phyloP scores from a whole-genome alignment of 2,797 vertebrate species.

The Podarcis siculus region DNA sequence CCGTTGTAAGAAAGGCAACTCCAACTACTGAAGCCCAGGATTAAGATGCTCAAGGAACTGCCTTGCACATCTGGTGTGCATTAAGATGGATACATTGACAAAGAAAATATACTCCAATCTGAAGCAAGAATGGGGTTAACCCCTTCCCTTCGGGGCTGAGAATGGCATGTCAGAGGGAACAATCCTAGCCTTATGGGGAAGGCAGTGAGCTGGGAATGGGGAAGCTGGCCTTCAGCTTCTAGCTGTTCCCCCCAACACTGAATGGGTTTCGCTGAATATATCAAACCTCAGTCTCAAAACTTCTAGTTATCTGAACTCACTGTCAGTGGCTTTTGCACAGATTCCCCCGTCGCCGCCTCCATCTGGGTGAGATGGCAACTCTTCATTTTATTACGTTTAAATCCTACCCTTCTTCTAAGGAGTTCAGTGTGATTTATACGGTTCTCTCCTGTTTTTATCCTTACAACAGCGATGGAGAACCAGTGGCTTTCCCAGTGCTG shows the following conservation, averaged over 20 bases:
- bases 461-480: background rate
- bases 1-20: conserved; percentile 36
- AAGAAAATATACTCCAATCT: conserved; percentile 53
- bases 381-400: background rate
- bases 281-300: background rate
- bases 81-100: conserved; percentile 60
- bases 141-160: conserved; percentile 17
- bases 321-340: background rate
- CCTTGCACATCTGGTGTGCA: conserved; percentile 69
- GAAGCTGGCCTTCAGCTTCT: background rate
- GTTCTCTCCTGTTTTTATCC: background rate
- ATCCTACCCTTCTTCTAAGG: background rate
- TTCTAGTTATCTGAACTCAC: background rate
- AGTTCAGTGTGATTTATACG: background rate
- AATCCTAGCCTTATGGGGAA: accelerated
- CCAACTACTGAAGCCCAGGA: conserved; percentile 56
- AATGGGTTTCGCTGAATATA: background rate
- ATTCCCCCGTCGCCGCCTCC: background rate
- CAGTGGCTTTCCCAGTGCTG: too few species aligned
- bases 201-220: background rate
- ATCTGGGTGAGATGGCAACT: background rate
- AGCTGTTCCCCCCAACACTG: background rate
- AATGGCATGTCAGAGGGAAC: background rate
- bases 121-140: conserved; percentile 59
- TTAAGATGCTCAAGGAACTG: conserved; percentile 60